Conservation (phyloP, 2,797 vertebrate species). For the Rhinella marina region DNA sequence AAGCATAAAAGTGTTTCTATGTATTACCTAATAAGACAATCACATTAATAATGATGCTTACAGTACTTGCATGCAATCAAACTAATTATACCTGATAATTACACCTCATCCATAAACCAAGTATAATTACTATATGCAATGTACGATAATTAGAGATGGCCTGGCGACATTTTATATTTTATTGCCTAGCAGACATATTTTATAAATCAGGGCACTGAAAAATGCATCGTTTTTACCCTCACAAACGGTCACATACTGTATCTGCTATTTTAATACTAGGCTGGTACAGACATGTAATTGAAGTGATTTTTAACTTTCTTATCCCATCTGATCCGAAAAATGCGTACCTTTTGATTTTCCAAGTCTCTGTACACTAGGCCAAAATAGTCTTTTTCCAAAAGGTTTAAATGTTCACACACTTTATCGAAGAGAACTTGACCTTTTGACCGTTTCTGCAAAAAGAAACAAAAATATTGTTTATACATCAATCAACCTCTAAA, state of each 20-base stretch:
- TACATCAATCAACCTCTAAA: not conserved
- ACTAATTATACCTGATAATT: not conserved
- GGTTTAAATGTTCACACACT: constrained; percentile 95
- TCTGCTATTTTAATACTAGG: not conserved
- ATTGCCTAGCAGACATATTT: not conserved
- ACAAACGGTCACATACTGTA: not conserved
- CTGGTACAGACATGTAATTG: not conserved
- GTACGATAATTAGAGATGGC: not conserved
- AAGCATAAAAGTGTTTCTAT: not conserved
- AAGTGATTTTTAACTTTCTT: not conserved
- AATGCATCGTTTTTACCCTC: not conserved
- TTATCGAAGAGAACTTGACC: constrained; percentile 93
- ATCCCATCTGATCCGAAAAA: not conserved
- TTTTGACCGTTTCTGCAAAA: constrained; percentile 87
- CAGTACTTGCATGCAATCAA: not conserved
- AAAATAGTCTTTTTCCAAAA: constrained; percentile 97
- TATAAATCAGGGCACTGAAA: not conserved
- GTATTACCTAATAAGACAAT: not conserved
- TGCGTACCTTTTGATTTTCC: constrained; percentile 92
- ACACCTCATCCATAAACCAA: not conserved
- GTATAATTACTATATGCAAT: not conserved
- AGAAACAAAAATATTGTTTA: constrained; percentile 29
- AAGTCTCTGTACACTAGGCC: constrained; percentile 90
- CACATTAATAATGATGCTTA: not conserved
- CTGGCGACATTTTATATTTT: not conserved